phyloP scores from a whole-genome alignment of 2,888 invertebrate genomes.

The Drosophila koepferae region DNA sequence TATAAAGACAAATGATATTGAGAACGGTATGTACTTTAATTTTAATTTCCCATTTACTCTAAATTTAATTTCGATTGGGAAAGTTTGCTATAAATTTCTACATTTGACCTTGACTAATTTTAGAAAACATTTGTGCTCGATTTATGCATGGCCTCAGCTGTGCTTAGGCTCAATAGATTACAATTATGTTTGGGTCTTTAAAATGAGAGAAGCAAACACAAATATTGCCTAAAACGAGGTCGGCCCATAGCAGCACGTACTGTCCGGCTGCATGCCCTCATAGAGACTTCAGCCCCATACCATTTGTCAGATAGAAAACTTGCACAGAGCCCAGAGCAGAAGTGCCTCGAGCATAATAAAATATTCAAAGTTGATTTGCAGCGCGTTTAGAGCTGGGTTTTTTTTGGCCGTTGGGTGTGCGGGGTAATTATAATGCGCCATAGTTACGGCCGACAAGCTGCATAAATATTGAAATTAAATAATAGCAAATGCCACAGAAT shows the following conservation, averaged over 20 bases:
- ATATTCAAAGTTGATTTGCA: constrained; percentile 49
- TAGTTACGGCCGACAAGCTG: constrained; percentile 74
- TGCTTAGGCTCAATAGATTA: constrained; percentile 15
- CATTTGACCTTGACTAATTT: constrained; percentile 6
- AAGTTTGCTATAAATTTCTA: background rate
- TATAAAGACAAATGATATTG: background rate
- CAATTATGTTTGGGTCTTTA: constrained; percentile 27
- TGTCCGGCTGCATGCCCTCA: constrained; percentile 21
- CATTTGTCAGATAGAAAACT: constrained; percentile 10
- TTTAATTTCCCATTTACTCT: background rate
- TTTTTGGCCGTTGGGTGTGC: constrained; percentile 5
- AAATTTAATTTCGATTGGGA: background rate
- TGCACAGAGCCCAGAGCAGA: constrained; percentile 31
- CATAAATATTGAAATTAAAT: constrained; percentile 78
- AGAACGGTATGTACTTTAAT: background rate
- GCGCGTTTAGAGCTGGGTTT: constrained; percentile 2
- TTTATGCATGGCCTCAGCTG: background rate
- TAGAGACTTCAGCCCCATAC: background rate
- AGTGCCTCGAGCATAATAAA: constrained; percentile 56
- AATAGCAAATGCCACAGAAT: constrained; percentile 66
- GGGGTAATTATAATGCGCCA: constrained; percentile 71
- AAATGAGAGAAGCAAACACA: constrained; percentile 13
- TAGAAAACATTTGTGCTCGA: constrained; percentile 1
- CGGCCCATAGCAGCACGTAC: constrained; percentile 46
- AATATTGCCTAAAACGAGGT: constrained; percentile 37